Conservation (phyloP, 2,888 invertebrate species). For the Resseliella maxima region DNA sequence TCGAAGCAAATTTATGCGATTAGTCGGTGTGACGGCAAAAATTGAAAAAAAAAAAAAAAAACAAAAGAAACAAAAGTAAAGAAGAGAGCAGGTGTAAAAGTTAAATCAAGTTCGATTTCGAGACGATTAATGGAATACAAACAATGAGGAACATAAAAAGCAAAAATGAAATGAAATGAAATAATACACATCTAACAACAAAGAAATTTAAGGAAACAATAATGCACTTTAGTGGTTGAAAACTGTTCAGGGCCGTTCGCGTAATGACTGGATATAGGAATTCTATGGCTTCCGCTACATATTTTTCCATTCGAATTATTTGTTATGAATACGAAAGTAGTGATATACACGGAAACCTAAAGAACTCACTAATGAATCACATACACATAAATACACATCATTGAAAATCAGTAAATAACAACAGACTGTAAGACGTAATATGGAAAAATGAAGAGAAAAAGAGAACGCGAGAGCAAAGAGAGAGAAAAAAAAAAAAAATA, state of each 20-base stretch:
- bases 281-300: constrained; percentile 28
- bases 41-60: not conserved
- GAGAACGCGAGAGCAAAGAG: not conserved
- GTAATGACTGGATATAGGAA: constrained; percentile 10
- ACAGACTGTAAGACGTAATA: no score
- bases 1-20: not conserved
- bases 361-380: not conserved
- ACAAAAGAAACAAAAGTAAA: no score
- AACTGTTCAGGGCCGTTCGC: constrained; percentile 1
- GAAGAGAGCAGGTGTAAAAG: not conserved
- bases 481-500: not conserved
- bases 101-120: not conserved
- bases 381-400: not conserved
- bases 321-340: not conserved
- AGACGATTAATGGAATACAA: not conserved
- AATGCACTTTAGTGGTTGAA: not conserved
- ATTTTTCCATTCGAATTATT: not conserved
- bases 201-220: constrained; percentile 11
- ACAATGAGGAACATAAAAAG: not conserved
- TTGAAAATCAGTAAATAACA: not conserved
- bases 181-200: not conserved
- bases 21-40: not conserved
- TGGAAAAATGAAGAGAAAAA: not conserved
- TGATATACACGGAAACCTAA: not conserved
- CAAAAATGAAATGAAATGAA: not conserved